Evolutionary conservation across 2,113 vertebrate species (phyloP).

Genomic region (Empidonax alnorum): DNA sequence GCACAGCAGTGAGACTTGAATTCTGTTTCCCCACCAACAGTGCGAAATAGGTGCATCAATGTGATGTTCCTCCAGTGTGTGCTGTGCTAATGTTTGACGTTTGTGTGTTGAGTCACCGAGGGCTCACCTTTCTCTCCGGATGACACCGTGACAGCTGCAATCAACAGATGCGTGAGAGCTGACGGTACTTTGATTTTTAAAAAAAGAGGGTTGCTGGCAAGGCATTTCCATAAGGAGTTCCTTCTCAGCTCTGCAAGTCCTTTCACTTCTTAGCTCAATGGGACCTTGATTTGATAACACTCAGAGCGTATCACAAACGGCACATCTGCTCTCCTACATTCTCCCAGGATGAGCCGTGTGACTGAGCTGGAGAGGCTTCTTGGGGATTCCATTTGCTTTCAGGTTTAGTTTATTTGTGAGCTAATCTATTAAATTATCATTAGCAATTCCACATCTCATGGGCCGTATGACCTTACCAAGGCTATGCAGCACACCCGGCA

Average conservation of each 20-base stretch:
- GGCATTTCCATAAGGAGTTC: conserved; percentile 49
- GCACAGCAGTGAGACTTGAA: not conserved
- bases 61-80: not conserved
- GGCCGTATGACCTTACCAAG: not conserved
- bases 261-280: conserved; percentile 40
- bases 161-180: conserved; percentile 43
- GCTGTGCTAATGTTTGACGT: not conserved
- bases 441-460: not conserved
- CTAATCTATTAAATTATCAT: not conserved
- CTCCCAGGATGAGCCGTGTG: not conserved
- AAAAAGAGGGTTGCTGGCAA: conserved; percentile 26
- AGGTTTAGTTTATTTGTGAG: not conserved
- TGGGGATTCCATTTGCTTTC: not conserved
- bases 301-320: not conserved
- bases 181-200: conserved; percentile 9
- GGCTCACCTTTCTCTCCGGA: conserved; percentile 57
- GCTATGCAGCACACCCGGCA: not conserved
- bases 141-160: conserved; percentile 53
- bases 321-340: conserved; percentile 20
- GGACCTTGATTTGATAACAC: conserved; percentile 54
- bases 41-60: not conserved
- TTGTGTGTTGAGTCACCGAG: not conserved
- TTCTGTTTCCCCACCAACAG: not conserved
- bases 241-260: conserved; percentile 37
- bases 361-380: not conserved